phyloP scores from a whole-genome alignment of 2,113 vertebrate genomes.

The Psophia crepitans region DNA sequence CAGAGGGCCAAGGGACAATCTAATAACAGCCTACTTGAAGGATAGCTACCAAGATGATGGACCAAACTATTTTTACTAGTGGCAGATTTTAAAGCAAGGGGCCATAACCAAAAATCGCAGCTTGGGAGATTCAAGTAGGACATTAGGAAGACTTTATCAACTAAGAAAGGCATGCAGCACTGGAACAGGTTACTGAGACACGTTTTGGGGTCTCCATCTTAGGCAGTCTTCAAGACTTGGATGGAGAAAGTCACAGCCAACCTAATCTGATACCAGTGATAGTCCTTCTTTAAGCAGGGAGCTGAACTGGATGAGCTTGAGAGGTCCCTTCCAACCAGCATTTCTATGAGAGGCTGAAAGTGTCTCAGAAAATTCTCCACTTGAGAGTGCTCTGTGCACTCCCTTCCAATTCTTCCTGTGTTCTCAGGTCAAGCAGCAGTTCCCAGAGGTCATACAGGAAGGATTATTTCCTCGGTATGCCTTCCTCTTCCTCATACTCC shows the following conservation, averaged over 20 bases:
- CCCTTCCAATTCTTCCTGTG: not conserved
- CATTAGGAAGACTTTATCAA: not conserved
- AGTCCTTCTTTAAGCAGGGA: not conserved
- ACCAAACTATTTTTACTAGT: not conserved
- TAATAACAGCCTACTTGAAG: not conserved
- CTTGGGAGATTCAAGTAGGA: not conserved
- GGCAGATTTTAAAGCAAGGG: not conserved
- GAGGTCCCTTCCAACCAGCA: not conserved
- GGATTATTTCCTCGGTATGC: not conserved
- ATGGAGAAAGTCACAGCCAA: not conserved
- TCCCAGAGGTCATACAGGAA: conserved; percentile 38
- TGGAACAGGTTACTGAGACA: not conserved
- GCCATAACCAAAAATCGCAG: not conserved
- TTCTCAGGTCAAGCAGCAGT: not conserved
- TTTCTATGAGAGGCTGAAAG: not conserved
- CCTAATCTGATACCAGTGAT: not conserved
- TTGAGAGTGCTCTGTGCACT: not conserved
- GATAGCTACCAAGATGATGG: not conserved
- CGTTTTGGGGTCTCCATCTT: not conserved
- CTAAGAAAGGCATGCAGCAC: not conserved
- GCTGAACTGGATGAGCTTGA: not conserved
- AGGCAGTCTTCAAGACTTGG: not conserved
- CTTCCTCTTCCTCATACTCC: conserved; percentile 51
- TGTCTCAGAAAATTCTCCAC: not conserved
- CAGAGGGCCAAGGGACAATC: not conserved